Conservation (phyloP, 2,888 invertebrate genomes). For the Scaptomyza caliginosa region DNA sequence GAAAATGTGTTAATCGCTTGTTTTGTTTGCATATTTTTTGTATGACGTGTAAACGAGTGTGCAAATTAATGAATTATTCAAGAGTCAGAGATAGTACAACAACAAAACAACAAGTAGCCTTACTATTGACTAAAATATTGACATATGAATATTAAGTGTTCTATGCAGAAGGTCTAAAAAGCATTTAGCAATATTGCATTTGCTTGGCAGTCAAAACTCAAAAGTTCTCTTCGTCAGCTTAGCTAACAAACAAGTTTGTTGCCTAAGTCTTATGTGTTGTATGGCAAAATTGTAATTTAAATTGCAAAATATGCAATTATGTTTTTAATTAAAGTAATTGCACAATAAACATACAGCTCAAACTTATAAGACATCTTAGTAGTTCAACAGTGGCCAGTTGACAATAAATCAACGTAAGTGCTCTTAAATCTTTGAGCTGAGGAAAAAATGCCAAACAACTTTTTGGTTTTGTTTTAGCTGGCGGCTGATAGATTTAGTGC, state of each 20-base stretch:
- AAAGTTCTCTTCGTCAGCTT: slow-evolving; percentile 7
- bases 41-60: slow-evolving; percentile 28
- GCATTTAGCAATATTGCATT: slow-evolving; percentile 12
- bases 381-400: slow-evolving; percentile 14
- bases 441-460: slow-evolving; percentile 30
- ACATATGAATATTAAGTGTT: slow-evolving; percentile 5
- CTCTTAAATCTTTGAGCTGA: slow-evolving; percentile 30
- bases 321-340: neutral
- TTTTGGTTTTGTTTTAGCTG: slow-evolving; percentile 11
- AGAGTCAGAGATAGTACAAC: slow-evolving; percentile 28
- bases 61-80: slow-evolving; percentile 67
- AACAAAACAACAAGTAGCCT: slow-evolving; percentile 45
- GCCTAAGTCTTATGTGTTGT: slow-evolving; percentile 41
- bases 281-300: slow-evolving; percentile 16
- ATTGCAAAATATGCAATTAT: slow-evolving; percentile 6
- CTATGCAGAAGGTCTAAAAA: neutral
- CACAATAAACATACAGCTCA: neutral
- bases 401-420: slow-evolving; percentile 46
- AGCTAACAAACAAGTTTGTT: slow-evolving; percentile 38
- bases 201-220: slow-evolving; percentile 4
- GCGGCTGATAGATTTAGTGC: slow-evolving; percentile 33
- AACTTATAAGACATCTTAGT: slow-evolving; percentile 8
- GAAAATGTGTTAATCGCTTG: slow-evolving; percentile 70
- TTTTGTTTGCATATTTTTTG: slow-evolving; percentile 39
- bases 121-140: slow-evolving; percentile 18